These are phyloP conservation scores for Aurelia coerulea DNA, from an alignment of 30 jellyfish, hydroid and myxozoan genomes.

Conservation along the genomic window DNA sequence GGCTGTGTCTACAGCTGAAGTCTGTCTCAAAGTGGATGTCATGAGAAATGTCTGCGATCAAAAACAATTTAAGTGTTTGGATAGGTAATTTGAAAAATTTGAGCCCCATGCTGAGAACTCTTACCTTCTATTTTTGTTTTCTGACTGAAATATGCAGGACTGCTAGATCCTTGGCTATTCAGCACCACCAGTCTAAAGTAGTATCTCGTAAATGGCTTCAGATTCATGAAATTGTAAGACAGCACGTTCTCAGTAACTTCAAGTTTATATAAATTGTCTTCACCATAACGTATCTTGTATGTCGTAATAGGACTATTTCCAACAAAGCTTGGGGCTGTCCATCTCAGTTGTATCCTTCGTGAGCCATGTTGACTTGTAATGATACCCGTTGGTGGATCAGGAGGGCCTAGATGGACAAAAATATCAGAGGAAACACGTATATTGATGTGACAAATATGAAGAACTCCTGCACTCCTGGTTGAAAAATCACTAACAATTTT, in stretches of 20 bases:
- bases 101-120: too few species aligned
- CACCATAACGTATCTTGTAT: not conserved
- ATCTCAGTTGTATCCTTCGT: not conserved
- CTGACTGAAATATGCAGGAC: not conserved
- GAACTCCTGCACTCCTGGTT: too few species aligned
- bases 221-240: not conserved
- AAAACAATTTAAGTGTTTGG: too few species aligned
- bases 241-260: not conserved
- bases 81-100: too few species aligned
- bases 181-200: slow-evolving; percentile 8
- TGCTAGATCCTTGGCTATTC: slow-evolving; percentile 20
- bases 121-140: slow-evolving; percentile 11
- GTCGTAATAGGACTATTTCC: not conserved
- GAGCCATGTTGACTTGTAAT: not conserved
- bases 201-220: slow-evolving; percentile 34
- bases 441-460: too few species aligned
- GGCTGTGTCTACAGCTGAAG: too few species aligned
- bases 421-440: too few species aligned
- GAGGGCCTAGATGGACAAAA: not conserved
- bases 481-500: too few species aligned
- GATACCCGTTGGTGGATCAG: not conserved
- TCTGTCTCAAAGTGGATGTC: too few species aligned
- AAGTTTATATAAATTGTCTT: not conserved
- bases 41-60: too few species aligned
- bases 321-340: not conserved